A percentile compares a stretch with the other conserved stretches of the same genome.
phyloP scores from a whole-genome alignment of 2,888 invertebrate genomes.

The Melitaea athalia region DNA sequence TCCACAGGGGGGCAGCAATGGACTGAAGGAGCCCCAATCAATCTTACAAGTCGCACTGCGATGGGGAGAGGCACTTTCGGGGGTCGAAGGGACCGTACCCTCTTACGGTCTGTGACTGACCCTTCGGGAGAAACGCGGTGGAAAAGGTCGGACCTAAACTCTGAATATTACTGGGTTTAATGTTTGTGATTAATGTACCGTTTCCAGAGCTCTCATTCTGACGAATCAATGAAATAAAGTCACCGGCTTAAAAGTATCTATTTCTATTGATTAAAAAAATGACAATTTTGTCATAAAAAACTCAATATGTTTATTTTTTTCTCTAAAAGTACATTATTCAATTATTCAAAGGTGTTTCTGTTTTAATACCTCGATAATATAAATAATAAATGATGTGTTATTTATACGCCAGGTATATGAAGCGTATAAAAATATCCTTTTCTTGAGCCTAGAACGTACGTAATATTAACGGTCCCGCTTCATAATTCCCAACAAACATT shows the following conservation, averaged over 20 bases:
- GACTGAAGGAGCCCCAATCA: slow-evolving; percentile 83
- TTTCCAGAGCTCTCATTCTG: slow-evolving; percentile 31
- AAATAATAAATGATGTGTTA: background rate
- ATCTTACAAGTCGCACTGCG: slow-evolving; percentile 81
- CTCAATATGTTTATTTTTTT: no score
- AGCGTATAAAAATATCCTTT: slow-evolving; percentile 14
- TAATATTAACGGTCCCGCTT: slow-evolving; percentile 21
- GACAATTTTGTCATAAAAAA: background rate
- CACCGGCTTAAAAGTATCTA: background rate
- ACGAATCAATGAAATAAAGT: slow-evolving; percentile 25
- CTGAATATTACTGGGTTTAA: slow-evolving; percentile 51
- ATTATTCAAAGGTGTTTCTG: background rate
- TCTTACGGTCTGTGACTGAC: slow-evolving; percentile 75
- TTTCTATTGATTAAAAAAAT: background rate
- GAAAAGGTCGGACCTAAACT: slow-evolving; percentile 73
- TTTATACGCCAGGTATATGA: background rate
- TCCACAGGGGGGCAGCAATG: slow-evolving; percentile 77
- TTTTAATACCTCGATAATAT: background rate
- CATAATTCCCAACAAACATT: slow-evolving; percentile 39
- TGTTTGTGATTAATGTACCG: slow-evolving; percentile 45
- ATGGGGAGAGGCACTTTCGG: slow-evolving; percentile 57
- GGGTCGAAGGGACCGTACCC: slow-evolving; percentile 78
- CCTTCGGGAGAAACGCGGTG: slow-evolving; percentile 64
- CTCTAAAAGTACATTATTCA: no score
- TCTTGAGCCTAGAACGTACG: slow-evolving; percentile 6